Base-by-base conservation (phyloP, 2,797 vertebrate species). In the Paguma larvata region DNA sequence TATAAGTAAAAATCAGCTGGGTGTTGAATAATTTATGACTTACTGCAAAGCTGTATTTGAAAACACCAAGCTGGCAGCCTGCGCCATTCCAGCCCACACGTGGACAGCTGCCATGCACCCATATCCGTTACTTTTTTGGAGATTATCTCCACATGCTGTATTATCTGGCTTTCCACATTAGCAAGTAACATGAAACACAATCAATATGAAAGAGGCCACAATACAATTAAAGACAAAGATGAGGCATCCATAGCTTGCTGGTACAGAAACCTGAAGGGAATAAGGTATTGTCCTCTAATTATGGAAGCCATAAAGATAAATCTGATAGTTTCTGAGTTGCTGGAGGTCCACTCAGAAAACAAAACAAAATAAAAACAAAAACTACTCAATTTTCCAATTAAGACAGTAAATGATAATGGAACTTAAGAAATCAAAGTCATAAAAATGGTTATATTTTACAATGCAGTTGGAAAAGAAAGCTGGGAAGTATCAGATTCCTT, bases 201-300 rank as follows among this genome's bases (percentile, higher is more conserved):
- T 98, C 98, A 97, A 92, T 98, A 98, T 62, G 95, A 98, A 96
- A 98, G 91, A 97, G 97, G 97, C 92, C 96, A 98, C 98, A 98
- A 97, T 87, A 97, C 91, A 98, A 98, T 97, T 97, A 98, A 97
- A 98, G 92, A 98, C 97, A 98, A 98, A 98, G 96, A 94, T n/a
- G 95, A 96, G 89, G 98, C 85, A 97, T 94, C 91, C 85, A 96
- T 11, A 94, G 95, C 96, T 99, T 97, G 96, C 98, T 97, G 95
- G 97, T 94, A 98, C 85, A 96, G 98, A 98, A 98, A 99, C 98
- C 98, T 98, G 98, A 99, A 99, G 98, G 98, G 98, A 99, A 98
- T 97, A 80, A 97, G 94, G 92, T 84, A 88, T 93, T 97, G 95
- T 95, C 80, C 59, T 96, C 73, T 67, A 97, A 93, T 83, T 97